Conservation (phyloP, 2,113 vertebrate species). For the Podiceps cristatus region DNA sequence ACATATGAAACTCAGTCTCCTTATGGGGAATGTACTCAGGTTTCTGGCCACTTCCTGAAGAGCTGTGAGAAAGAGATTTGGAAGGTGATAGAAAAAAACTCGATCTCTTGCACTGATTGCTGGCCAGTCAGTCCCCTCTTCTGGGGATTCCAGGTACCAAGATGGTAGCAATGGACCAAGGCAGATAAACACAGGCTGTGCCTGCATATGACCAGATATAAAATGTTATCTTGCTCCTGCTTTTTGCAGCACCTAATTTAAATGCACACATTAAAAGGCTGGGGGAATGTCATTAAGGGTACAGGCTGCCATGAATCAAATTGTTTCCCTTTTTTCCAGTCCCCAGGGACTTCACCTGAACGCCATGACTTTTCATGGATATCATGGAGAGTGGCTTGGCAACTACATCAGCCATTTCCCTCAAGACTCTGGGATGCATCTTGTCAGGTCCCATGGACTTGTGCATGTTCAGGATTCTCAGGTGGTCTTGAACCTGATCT, state of each 20-base stretch:
- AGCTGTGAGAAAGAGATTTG: not conserved
- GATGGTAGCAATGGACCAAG: accelerated
- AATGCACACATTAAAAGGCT: not conserved
- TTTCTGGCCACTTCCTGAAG: not conserved
- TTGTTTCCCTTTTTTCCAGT: no score
- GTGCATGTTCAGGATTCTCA: no score
- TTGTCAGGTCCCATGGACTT: no score
- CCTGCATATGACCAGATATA: no score
- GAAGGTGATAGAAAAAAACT: not conserved
- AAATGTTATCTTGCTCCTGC: not conserved
- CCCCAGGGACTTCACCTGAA: no score
- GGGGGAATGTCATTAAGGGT: accelerated
- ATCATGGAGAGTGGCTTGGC: no score
- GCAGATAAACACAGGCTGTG: not conserved
- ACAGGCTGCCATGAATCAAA: not conserved
- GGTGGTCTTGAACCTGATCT: no score
- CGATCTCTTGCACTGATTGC: not conserved
- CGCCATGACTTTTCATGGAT: no score
- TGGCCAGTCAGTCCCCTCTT: not conserved
- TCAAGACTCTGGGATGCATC: no score
- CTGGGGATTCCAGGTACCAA: not conserved
- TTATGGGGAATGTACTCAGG: no score
- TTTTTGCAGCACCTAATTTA: not conserved
- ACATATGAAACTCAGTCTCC: not conserved
- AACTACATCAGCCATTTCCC: no score